Evolutionary conservation across 2,797 vertebrate species (phyloP).

Genomic region (Columba guinea): DNA sequence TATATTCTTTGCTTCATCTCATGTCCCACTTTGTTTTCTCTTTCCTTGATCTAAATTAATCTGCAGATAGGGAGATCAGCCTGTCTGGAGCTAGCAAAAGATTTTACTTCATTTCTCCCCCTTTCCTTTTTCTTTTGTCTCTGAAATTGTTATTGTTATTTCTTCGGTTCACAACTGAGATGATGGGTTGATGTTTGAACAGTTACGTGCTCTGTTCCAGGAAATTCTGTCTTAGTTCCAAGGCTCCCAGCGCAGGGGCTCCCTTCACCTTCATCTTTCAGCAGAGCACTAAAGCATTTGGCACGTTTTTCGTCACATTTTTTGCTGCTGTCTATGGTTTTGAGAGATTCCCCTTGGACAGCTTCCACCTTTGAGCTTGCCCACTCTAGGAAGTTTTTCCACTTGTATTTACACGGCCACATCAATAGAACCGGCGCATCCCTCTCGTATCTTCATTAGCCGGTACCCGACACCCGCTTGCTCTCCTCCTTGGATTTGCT

Average conservation of each 20-base stretch:
- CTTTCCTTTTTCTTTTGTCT: background rate
- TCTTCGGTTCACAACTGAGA: background rate
- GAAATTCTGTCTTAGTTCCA: slow-evolving; percentile 53
- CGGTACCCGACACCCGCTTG: rapidly evolving
- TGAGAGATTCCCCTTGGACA: slow-evolving; percentile 55
- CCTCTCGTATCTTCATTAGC: background rate
- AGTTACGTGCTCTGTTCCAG: background rate
- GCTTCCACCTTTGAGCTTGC: slow-evolving; percentile 34
- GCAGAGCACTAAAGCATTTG: slow-evolving; percentile 49
- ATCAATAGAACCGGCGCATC: background rate
- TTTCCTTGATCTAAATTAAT: background rate
- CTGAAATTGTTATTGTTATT: slow-evolving; percentile 1
- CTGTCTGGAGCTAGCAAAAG: background rate
- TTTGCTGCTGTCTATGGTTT: slow-evolving; percentile 54
- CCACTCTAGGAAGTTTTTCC: background rate
- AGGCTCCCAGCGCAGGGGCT: slow-evolving; percentile 19
- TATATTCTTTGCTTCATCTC: background rate
- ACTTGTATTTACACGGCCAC: background rate
- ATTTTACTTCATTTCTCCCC: background rate
- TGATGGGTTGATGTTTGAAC: slow-evolving; percentile 33
- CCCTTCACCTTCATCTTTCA: slow-evolving; percentile 64
- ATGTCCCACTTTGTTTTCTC: background rate
- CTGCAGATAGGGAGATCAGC: background rate
- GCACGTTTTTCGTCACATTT: background rate
- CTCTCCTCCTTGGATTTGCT: background rate